Conservation (phyloP, 2,888 invertebrate genomes). For the Ormyrus labotus region DNA sequence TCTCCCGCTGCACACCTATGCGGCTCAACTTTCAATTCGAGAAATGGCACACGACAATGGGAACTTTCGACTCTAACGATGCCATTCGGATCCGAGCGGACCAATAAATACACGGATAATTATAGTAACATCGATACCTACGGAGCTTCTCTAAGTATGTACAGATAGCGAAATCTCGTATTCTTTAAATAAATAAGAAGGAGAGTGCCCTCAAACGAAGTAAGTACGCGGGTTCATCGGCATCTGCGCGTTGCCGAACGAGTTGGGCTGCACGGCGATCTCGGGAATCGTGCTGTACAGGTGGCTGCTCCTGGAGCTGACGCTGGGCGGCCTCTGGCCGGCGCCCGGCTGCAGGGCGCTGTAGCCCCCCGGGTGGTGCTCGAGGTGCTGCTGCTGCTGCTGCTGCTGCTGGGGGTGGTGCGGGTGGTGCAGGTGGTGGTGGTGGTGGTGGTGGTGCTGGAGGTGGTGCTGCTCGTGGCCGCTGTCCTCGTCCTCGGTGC, state of each 20-base stretch:
- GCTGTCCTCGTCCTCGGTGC: slow-evolving; percentile 81
- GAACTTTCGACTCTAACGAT: slow-evolving; percentile 16
- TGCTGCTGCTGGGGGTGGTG: slow-evolving; percentile 79
- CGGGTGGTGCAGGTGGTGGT: slow-evolving; percentile 79
- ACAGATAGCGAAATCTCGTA: slow-evolving; percentile 1
- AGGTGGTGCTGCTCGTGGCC: slow-evolving; percentile 79
- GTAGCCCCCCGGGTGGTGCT: slow-evolving; percentile 76
- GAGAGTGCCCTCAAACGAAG: slow-evolving; percentile 66
- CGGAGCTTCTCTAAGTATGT: slow-evolving; percentile 38
- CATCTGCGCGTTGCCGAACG: slow-evolving; percentile 64
- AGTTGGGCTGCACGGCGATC: slow-evolving; percentile 66
- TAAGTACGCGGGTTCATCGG: slow-evolving; percentile 74
- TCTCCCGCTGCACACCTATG: slow-evolving; percentile 22
- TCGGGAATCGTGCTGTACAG: slow-evolving; percentile 74
- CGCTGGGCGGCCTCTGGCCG: slow-evolving; percentile 68
- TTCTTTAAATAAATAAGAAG: slow-evolving; percentile 11
- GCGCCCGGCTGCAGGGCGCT: slow-evolving; percentile 67
- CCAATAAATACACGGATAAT: slow-evolving; percentile 22
- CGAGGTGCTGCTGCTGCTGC: slow-evolving; percentile 77
- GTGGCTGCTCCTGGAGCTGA: slow-evolving; percentile 72
- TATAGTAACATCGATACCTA: slow-evolving; percentile 5
- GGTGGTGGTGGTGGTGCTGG: slow-evolving; percentile 78
- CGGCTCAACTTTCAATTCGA: slow-evolving; percentile 34
- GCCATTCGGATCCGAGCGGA: background rate
- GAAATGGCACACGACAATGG: slow-evolving; percentile 40